Percentiles rank a stretch among this genome's conserved stretches.
phyloP scores from a whole-genome alignment of 2,797 vertebrate species.

The Sciurus carolinensis region DNA sequence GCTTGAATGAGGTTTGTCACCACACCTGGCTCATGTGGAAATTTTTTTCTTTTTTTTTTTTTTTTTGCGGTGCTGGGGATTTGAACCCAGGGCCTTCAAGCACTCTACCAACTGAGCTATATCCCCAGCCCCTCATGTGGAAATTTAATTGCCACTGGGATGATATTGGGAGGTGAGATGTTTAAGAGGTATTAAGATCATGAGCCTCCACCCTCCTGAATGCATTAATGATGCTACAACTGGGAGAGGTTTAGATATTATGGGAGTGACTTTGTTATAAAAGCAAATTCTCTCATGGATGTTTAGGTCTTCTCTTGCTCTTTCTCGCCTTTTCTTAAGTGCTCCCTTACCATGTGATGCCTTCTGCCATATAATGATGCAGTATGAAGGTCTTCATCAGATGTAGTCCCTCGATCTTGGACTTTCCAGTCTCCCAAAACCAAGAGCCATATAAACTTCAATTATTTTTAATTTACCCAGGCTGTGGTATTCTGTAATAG shows the following conservation, averaged over 20 bases:
- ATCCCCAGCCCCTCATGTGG: not conserved
- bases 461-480: not conserved
- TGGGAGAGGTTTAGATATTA: not conserved
- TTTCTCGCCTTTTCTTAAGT: not conserved
- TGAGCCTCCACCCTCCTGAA: not conserved
- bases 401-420: not conserved
- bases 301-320: not conserved
- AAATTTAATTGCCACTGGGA: not conserved
- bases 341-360: no score
- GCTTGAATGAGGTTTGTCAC: not conserved
- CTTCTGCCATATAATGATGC: no score
- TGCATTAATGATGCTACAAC: not conserved
- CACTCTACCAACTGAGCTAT: no score
- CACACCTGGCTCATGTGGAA: not conserved
- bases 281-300: not conserved
- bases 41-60: not conserved
- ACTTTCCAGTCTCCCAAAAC: not conserved
- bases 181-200: not conserved
- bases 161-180: not conserved
- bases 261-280: not conserved
- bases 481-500: not conserved
- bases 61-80: no score
- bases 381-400: not conserved
- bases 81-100: no score
- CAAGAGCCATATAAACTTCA: not conserved